Base-by-base conservation (phyloP, 2,797 vertebrate genomes). In the Artibeus jamaicensis region DNA sequence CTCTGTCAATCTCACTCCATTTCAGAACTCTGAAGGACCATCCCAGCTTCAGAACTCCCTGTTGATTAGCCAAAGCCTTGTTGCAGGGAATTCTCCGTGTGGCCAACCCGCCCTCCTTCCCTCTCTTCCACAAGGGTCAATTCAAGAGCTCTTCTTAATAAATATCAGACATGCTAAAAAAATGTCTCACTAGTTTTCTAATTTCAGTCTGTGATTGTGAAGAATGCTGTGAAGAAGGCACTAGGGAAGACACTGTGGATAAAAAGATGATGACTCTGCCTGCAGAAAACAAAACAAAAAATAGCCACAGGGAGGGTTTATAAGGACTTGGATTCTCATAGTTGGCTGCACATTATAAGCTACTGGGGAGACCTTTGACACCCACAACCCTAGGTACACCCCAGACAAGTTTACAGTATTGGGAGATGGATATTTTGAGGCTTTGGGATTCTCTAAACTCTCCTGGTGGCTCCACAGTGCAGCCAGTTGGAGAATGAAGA, bases 301-400 rank as follows among this genome's bases (percentile, higher is more conserved):
- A 59, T 21, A 42, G 32, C 34, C 53, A 39, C 24, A 29, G 46
- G 21, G 26, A 65, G 39, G 9, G 29, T 37, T 48, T 26, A 29
- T 12, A 71, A 71, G 22, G 22, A 22, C 50, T 77, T 82, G 12
- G 15, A 16, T 48, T 86, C 74, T 89, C n/a, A 42, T 14, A 53
- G 14, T 42, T 19, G 9, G 18, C 29, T 18, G 29, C 37, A 22
- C 37, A 37, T 34, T n/a, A 37, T 7, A 68, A 86, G 42, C 50
- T 37, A 24, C 34, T 9, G 8, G 44, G 82, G 24, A 22, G 39
- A 26, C 37, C 26, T 34, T 88, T n/a, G 44, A 4, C 6, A 26
- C 6, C 9, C 8, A 6, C 32, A 11, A 6, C 0, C 42, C 8
- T 6, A 18, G 68, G 21, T 18, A 5, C 2, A 5, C 62, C 68